Evolutionary conservation across 2,888 invertebrate genomes (phyloP).

Genomic region (Nipponacmea schrenckii): DNA sequence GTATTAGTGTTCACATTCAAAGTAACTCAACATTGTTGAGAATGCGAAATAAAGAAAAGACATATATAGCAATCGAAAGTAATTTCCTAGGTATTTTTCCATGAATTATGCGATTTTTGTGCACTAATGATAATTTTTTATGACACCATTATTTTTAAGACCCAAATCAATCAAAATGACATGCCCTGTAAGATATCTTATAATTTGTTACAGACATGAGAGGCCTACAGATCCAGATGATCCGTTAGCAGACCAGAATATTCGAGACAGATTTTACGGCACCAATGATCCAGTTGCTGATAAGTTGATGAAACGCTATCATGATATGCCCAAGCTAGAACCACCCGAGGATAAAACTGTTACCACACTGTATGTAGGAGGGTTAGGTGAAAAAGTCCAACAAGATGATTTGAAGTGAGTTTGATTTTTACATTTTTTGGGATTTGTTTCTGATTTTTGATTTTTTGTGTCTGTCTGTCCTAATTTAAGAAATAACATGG

Average conservation of each 20-base stretch:
- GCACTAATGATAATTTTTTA: no score
- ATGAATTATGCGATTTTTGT: no score
- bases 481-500: no score
- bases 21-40: no score
- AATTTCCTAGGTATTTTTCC: no score
- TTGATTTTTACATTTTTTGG: not conserved
- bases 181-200: no score
- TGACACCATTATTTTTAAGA: no score
- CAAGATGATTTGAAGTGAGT: slow-evolving; percentile 84
- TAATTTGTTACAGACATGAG: slow-evolving; percentile 79
- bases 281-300: slow-evolving; percentile 96
- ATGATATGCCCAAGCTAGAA: slow-evolving; percentile 92
- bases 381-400: slow-evolving; percentile 84
- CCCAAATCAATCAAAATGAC: no score
- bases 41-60: no score
- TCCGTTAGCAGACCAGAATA: slow-evolving; percentile 94
- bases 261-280: slow-evolving; percentile 86
- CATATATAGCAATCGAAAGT: no score
- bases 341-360: slow-evolving; percentile 96
- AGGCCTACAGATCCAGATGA: slow-evolving; percentile 97
- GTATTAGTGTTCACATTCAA: not conserved
- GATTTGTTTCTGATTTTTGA: not conserved
- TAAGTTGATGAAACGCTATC: slow-evolving; percentile 87
- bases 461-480: not conserved
- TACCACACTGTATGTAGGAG: slow-evolving; percentile 97